Evolutionary conservation across 2,113 vertebrate genomes (phyloP).

Genomic region (Platysteira castanea): DNA sequence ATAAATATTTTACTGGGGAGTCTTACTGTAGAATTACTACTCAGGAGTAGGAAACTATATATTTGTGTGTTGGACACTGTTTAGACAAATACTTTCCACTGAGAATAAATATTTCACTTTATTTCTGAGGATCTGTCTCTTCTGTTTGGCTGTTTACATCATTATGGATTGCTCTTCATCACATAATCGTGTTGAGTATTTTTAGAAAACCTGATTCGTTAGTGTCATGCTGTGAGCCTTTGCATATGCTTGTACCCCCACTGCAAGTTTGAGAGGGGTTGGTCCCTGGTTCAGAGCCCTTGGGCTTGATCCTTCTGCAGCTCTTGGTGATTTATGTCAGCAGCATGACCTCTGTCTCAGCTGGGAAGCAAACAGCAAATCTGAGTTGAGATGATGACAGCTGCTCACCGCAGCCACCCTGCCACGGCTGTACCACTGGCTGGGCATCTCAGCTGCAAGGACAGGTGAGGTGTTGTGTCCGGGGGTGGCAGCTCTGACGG

Average conservation of each 20-base stretch:
- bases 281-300: neutral
- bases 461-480: neutral
- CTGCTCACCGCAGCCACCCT: neutral
- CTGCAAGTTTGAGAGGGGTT: neutral
- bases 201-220: neutral
- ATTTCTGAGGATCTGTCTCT: neutral
- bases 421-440: neutral
- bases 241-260: neutral
- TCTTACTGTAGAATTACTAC: neutral
- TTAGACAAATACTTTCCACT: slow-evolving; percentile 26
- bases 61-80: neutral
- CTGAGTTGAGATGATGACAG: neutral
- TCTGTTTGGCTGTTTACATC: neutral
- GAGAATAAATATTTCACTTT: slow-evolving; percentile 32
- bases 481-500: neutral
- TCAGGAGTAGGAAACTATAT: neutral
- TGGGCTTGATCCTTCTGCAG: neutral
- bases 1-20: slow-evolving; percentile 18
- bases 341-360: neutral
- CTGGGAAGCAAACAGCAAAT: neutral
- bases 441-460: neutral
- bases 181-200: neutral
- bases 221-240: neutral
- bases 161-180: neutral
- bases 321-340: neutral